These are phyloP conservation scores for Gasterosteus aculeatus DNA, from an alignment of 2,113 vertebrate genomes.

Conservation along the genomic window DNA sequence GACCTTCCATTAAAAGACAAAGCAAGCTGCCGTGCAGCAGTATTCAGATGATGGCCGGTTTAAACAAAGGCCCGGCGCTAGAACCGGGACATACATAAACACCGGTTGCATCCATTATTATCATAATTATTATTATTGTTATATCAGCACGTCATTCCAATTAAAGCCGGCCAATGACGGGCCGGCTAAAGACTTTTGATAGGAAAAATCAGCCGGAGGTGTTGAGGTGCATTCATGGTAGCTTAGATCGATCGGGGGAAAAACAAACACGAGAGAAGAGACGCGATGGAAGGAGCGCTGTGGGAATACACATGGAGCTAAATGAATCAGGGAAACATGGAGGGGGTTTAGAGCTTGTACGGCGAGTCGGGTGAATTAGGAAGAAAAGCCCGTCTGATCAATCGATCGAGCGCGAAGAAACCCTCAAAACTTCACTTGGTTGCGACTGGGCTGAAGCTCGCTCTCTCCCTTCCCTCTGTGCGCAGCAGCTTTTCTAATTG, in stretches of 20 bases:
- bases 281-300: background rate
- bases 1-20: background rate
- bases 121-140: too few species aligned
- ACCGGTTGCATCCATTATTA: too few species aligned
- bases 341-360: background rate
- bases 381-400: too few species aligned
- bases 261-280: background rate
- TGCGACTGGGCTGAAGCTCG: too few species aligned
- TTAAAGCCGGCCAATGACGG: too few species aligned
- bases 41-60: background rate
- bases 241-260: background rate
- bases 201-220: background rate
- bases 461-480: background rate
- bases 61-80: background rate
- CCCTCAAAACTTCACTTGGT: too few species aligned
- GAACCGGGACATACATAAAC: background rate
- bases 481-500: constrained; percentile 61
- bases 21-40: background rate
- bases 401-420: too few species aligned
- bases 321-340: background rate
- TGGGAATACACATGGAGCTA: background rate
- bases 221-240: too few species aligned
- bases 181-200: background rate
- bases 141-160: background rate
- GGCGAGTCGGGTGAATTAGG: background rate